Base-by-base conservation (phyloP, 2,888 invertebrate species). In the Pyrochroa serraticornis region DNA sequence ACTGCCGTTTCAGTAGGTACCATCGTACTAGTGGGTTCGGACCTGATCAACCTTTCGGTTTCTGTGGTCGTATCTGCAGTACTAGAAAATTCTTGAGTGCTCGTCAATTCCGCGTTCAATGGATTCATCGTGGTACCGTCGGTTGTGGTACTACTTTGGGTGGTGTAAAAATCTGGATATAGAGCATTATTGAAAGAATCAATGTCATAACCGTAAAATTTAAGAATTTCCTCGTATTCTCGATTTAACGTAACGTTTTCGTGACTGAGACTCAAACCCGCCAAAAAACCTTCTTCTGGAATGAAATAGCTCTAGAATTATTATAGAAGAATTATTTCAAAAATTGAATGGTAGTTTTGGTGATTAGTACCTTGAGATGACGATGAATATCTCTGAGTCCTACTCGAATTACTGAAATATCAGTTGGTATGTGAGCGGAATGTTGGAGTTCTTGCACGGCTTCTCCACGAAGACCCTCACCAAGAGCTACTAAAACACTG, bases 351-450 rank as follows among this genome's bases (percentile, higher is more conserved):
- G 33, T 38, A 35, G 31, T 42, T 10, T 36, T 45, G 32, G 48
- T 66, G n/a, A 38, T 10, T 1, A 9, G 32, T 80, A 92, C 93
- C 84, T 91, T 87, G 53, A 93, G 82, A 69, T 91, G 87, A 48
- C 92, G 84, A 77, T 93, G 91, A 63, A 93, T 88, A 77, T 93
- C 93, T 63, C 93, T 84, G 72, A 92, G 87, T 30, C 93, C 93
- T 61, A 92, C 84, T 68, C 92, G 84, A 70, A 89, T 86, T 31
- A 89, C 79, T 68, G 90, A 87, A 56, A 87, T 83, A 77, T 91
- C 89, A 76, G 85, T 84, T 0, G 93, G 92, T 64, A 93, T 78
- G 57, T 85, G 84, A 67, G 91, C 81, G 6, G 87, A 85, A 50
- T 87, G 83, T 62, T 86, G 84, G 58, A 93, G 86, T 80, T 93